Conservation (phyloP, 2,113 vertebrate species). For the Sigmodon hispidus region DNA sequence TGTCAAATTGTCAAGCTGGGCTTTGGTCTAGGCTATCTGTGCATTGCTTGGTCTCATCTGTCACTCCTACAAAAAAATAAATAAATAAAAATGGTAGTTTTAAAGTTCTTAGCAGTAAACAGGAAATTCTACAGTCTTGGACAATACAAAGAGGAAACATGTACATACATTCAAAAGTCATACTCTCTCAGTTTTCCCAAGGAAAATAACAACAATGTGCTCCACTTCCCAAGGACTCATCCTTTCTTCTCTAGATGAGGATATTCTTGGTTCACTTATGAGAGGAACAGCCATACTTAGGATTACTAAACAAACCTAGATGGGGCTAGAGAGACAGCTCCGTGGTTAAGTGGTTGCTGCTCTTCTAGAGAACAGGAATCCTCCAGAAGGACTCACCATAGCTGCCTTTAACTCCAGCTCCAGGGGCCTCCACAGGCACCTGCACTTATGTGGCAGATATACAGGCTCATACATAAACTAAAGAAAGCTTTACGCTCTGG, state of each 20-base stretch:
- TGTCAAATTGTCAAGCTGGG: not conserved
- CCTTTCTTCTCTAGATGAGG: not conserved
- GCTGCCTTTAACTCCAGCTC: not conserved
- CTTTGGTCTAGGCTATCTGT: not conserved
- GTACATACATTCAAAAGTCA: not conserved
- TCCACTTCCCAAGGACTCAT: slow-evolving; percentile 30
- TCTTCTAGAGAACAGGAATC: no score
- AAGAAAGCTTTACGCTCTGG: not conserved
- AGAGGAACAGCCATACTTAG: not conserved
- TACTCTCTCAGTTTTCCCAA: not conserved
- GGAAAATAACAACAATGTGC: not conserved
- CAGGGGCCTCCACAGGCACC: not conserved
- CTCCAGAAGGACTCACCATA: not conserved
- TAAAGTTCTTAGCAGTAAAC: not conserved
- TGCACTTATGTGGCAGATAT: no score
- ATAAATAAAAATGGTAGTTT: no score
- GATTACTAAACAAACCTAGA: not conserved
- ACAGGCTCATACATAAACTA: not conserved
- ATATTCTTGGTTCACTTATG: not conserved
- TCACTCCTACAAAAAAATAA: not conserved
- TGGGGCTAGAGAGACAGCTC: not conserved
- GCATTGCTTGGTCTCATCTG: not conserved
- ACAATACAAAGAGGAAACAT: not conserved
- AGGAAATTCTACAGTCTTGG: not conserved
- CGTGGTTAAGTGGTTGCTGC: no score